Evolutionary conservation across 1,140 invertebrate species (phyloP), one percentile per base, ranked within the genome.

Genomic region (Drosophila micromelanica): DNA sequence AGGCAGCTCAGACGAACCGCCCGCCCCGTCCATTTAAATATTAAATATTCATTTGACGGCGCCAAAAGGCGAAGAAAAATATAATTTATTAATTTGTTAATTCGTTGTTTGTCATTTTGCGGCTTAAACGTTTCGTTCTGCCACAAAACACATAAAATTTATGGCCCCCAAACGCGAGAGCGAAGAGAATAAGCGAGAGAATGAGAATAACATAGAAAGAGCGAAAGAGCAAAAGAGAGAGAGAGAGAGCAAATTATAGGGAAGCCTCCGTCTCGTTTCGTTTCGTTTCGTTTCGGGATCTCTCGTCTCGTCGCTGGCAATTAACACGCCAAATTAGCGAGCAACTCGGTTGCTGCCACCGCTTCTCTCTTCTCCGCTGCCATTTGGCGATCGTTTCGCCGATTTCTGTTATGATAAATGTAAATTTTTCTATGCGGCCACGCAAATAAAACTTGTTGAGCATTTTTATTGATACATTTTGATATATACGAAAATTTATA

Each of bases 31-130:
- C 72, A 76, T 87, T 87, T 73, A 67, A 75, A 80, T 70, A 71
- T 71, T 71, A 75, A 67, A 60, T 68, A 61, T 74, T 69, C 57
- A 54, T 71, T 71, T 71, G 68, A 71, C 73, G 68, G 65, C 59
- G 60, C 59, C 59, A 71, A 71, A 57, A 71, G 59, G 59, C 59
- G 60, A 54, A 57, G 43, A 70, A 54, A 72, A 71, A 80, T 80
- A 82, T 87, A 87, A 90, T 90, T 90, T 90, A 90, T 90, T 90
- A 90, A 90, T 90, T 90, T 90, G 87, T 90, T 90, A 90, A 90
- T 87, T 90, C 87, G 87, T 75, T 87, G 87, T 90, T 90, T 90
- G 87, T 90, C 87, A 90, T 90, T 90, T 90, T 64, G 87, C 77
- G 81, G 87, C 87, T 90, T 90, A 90, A 90, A 82, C 87, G 87